phyloP scores from a whole-genome alignment of 2,888 invertebrate species.

The Cantharis nigra region DNA sequence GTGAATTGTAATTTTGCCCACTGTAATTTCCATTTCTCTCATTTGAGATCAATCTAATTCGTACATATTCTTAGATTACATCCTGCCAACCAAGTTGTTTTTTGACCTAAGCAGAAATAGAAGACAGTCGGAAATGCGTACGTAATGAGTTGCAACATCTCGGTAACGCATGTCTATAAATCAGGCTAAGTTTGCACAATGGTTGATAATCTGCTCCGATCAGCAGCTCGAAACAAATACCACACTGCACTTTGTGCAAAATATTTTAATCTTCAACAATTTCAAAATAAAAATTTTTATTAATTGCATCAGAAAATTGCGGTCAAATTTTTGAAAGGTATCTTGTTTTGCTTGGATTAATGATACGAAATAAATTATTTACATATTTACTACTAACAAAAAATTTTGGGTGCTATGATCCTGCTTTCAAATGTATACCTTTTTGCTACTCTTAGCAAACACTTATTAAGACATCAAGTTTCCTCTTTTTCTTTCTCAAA shows the following conservation, averaged over 20 bases:
- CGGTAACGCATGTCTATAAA: constrained; percentile 39
- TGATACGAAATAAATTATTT: background rate
- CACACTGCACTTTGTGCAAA: constrained; percentile 31
- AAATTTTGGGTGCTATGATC: background rate
- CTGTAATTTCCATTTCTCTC: background rate
- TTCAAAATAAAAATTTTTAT: constrained; percentile 20
- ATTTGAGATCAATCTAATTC: background rate
- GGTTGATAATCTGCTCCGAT: constrained; percentile 34
- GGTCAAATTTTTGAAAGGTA: constrained; percentile 18
- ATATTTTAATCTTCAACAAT: constrained; percentile 32
- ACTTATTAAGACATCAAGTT: background rate
- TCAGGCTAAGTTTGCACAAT: constrained; percentile 32
- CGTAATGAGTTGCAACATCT: constrained; percentile 38
- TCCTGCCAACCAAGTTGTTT: constrained; percentile 17
- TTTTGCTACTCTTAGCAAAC: background rate
- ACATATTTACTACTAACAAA: background rate
- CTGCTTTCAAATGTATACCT: background rate
- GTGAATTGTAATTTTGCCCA: background rate
- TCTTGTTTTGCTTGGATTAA: background rate
- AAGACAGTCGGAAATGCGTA: constrained; percentile 36
- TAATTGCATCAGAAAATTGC: constrained; percentile 24
- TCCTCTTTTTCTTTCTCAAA: background rate
- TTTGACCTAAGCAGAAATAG: constrained; percentile 27
- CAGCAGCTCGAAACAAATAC: constrained; percentile 36
- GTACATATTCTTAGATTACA: constrained; percentile 18